Evolutionary conservation across 2,113 vertebrate species (phyloP), one percentile per base, ranked within the genome.

Genomic region (Bubo blakistoni): DNA sequence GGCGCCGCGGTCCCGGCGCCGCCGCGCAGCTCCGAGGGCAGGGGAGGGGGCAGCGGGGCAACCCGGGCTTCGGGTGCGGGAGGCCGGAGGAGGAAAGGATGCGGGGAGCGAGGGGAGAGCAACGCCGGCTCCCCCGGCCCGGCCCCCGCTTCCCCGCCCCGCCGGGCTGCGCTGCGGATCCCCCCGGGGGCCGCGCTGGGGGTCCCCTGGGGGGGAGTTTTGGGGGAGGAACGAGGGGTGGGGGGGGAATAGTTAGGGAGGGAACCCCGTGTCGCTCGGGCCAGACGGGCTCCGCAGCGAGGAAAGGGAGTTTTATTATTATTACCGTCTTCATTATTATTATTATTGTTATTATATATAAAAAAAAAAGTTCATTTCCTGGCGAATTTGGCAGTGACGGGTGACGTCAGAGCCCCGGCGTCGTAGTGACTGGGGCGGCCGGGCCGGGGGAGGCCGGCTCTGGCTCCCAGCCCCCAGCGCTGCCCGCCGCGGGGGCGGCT

Each of bases 331-430:
- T 92, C 52, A 69, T 85, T 46, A 91, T 94, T 92, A 78, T 95
- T 95, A 89, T 91, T 96, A 87, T 98, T 97, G 86, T 97, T 98
- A 98, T 94, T 91, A 49, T 71, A 71, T 73, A 54, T 67, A 79
- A 88, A 67, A 92, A 92, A 92, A 87, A 98, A 97, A 98, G 98
- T 98, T 99, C 97, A 98, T 98, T 98, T 99, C 98, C 98, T 98
- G 98, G 98, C 96, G 97, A 98, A 98, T 97, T 96, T 97, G 96
- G 97, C 90, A 96, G 95, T 95, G 96, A 97, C 97, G 97, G 94
- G 96, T 99, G 98, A 99, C 98, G 98, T 99, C 98, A 99, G 97
- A 97, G 96, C 40, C 95, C 97, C 98, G 98, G 99, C 99, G 99
- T 99, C 99, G 97, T 96, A 97, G 98, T 98, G 99, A 98, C 99